These are phyloP conservation scores for Neogobius melanostomus DNA, from an alignment of 2,113 vertebrate species.

Conservation along the genomic window DNA sequence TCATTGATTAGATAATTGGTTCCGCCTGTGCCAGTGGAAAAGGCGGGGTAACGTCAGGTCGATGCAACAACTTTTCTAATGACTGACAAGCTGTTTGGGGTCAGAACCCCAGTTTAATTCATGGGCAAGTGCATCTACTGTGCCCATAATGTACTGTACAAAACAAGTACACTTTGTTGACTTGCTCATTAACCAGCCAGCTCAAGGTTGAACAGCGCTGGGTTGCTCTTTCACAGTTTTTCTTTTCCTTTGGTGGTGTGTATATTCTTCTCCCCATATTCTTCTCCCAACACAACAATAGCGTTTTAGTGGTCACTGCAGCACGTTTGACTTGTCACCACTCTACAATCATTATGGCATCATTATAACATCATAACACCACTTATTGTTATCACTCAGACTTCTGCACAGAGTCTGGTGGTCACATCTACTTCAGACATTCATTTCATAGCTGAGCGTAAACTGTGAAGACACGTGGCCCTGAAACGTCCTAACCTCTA, in stretches of 20 bases:
- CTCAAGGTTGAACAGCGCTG: background rate
- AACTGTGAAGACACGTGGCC: background rate
- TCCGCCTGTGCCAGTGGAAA: too few species aligned
- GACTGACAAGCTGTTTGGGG: too few species aligned
- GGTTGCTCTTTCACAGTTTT: background rate
- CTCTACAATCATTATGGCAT: background rate
- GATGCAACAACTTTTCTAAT: too few species aligned
- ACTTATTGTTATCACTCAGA: background rate
- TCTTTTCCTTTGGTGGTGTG: background rate
- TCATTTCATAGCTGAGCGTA: background rate
- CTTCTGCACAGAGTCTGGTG: background rate
- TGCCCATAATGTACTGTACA: too few species aligned
- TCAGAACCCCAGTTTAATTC: too few species aligned
- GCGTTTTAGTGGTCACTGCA: background rate
- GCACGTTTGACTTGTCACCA: background rate
- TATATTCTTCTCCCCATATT: background rate
- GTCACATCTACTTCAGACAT: background rate
- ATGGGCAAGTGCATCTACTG: too few species aligned
- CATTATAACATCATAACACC: background rate
- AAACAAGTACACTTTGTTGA: background rate
- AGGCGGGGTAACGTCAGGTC: too few species aligned
- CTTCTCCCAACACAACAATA: background rate
- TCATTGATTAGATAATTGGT: too few species aligned
- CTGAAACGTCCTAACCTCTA: background rate
- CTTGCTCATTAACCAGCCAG: background rate